Percentiles rank a stretch among this genome's conserved stretches.
phyloP scores from a whole-genome alignment of 1,140 invertebrate genomes.

The Riptortus pedestris region DNA sequence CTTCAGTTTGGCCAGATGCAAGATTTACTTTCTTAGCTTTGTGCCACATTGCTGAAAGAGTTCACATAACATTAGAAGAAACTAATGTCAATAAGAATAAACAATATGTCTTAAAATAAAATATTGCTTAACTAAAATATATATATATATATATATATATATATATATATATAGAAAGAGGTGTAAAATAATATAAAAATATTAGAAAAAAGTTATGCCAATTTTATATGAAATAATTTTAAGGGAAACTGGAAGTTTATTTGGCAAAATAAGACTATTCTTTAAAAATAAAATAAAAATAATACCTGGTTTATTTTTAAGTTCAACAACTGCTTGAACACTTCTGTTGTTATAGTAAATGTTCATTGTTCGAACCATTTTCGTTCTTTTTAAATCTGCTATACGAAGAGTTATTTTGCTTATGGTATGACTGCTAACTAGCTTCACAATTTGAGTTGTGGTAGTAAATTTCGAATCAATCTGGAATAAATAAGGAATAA shows the following conservation, averaged over 20 bases:
- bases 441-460: slow-evolving; percentile 92
- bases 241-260: too few species aligned
- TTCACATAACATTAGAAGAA: not conserved
- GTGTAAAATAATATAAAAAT: too few species aligned
- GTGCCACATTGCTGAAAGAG: slow-evolving; percentile 72
- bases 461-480: slow-evolving; percentile 96
- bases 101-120: too few species aligned
- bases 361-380: slow-evolving; percentile 93
- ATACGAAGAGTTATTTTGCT: slow-evolving; percentile 88
- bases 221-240: too few species aligned
- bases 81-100: not conserved
- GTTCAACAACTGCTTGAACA: slow-evolving; percentile 90
- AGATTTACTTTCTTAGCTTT: slow-evolving; percentile 86
- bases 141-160: slow-evolving; percentile 1
- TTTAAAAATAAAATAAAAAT: too few species aligned
- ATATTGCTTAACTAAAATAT: too few species aligned
- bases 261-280: too few species aligned
- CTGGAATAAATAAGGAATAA: slow-evolving; percentile 32
- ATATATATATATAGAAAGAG: too few species aligned
- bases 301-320: slow-evolving; percentile 79
- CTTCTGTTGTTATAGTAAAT: slow-evolving; percentile 94
- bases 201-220: too few species aligned
- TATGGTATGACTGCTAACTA: slow-evolving; percentile 88
- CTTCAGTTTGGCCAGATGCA: slow-evolving; percentile 83
- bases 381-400: slow-evolving; percentile 87